These are phyloP conservation scores for Ectropis crepuscularia DNA, from an alignment of 2,888 invertebrate species.

Conservation along the genomic window DNA sequence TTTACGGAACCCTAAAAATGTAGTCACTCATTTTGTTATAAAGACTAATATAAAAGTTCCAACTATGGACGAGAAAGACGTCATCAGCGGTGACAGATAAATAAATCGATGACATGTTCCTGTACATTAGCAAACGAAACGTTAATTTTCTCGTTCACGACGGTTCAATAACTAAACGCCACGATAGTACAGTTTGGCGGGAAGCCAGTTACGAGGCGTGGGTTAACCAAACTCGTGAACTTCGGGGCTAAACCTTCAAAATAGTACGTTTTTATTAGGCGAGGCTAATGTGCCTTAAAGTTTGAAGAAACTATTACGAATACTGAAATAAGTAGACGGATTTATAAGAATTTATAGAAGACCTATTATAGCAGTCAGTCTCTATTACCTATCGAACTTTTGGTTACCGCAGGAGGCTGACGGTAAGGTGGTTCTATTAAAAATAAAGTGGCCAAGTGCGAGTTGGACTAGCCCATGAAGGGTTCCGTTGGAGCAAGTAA, in stretches of 20 bases:
- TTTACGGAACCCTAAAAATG: no score
- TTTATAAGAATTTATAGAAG: background rate
- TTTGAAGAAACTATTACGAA: conserved; percentile 3
- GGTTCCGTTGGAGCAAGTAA: no score
- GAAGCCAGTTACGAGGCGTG: conserved; percentile 42
- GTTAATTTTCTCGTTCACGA: conserved; percentile 45
- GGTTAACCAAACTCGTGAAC: conserved; percentile 49
- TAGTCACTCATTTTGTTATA: no score
- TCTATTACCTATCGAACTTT: no score
- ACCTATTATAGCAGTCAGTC: no score
- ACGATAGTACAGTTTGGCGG: conserved; percentile 49
- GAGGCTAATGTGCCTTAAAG: conserved; percentile 14
- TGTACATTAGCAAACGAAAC: conserved; percentile 36
- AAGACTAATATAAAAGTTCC: background rate
- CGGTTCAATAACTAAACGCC: conserved; percentile 46
- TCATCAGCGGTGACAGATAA: conserved; percentile 10
- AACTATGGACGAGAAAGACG: conserved; percentile 2
- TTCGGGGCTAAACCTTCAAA: conserved; percentile 47
- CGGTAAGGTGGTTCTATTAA: no score
- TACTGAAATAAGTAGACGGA: background rate
- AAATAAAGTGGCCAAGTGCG: no score
- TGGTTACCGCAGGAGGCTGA: no score
- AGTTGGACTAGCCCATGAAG: no score
- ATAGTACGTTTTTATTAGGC: conserved; percentile 36
- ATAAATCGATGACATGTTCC: conserved; percentile 31